Conservation (phyloP, 2,113 vertebrate species). For the Halichoerus grypus region DNA sequence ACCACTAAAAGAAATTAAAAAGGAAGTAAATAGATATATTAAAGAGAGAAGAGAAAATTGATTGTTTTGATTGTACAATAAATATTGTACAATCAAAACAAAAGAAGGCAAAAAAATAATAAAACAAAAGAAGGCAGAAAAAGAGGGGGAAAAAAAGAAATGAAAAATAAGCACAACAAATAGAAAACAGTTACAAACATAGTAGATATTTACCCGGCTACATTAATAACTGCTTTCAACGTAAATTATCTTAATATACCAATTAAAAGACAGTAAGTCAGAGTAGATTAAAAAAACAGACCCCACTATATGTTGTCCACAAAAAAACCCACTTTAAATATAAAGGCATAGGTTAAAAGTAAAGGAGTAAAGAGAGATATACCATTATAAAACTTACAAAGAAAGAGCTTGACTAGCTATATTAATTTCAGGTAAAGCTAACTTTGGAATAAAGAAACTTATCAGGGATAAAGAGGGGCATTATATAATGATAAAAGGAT, state of each 20-base stretch:
- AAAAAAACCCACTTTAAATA: not conserved
- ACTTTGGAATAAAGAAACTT: not conserved
- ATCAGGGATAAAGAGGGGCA: not conserved
- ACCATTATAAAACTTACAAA: not conserved
- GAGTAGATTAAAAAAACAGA: not conserved
- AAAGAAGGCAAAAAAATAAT: constrained; percentile 9
- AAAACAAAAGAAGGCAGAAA: not conserved
- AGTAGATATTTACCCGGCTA: not conserved
- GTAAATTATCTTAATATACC: not conserved
- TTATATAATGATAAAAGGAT: not conserved
- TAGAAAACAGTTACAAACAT: constrained; percentile 8
- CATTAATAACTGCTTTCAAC: not conserved
- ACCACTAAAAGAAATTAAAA: constrained; percentile 20
- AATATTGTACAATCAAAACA: constrained; percentile 36
- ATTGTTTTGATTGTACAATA: too few species aligned
- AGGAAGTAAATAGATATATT: not conserved
- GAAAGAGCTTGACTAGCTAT: not conserved
- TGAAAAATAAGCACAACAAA: constrained; percentile 34
- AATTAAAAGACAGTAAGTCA: not conserved
- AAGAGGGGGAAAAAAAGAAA: not conserved
- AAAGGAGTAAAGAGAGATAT: not conserved
- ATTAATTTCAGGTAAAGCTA: not conserved
- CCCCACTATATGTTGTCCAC: not conserved
- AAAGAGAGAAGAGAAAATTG: constrained; percentile 46
- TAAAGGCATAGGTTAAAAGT: not conserved